Conservation (phyloP, 2,797 vertebrate species). For the Acomys russatus region DNA sequence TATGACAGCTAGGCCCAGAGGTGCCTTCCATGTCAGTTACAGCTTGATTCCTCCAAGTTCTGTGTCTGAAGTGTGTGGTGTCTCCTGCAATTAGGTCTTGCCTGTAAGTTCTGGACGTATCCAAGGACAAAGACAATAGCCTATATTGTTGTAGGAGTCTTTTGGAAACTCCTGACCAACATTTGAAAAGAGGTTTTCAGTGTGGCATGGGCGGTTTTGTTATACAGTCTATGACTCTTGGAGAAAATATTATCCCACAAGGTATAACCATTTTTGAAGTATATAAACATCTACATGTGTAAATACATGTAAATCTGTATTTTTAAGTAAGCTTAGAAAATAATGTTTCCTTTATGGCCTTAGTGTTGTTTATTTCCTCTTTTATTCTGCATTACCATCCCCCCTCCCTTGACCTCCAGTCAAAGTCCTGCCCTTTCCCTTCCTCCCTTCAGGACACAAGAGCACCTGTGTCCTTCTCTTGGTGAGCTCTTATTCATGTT, state of each 20-base stretch:
- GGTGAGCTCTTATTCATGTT: not conserved
- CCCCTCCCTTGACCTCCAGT: not conserved
- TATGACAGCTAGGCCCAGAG: not conserved
- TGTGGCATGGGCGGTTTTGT: not conserved
- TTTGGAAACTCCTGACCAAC: not conserved
- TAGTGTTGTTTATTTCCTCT: not conserved
- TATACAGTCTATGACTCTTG: not conserved
- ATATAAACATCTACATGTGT: not conserved
- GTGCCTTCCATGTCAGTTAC: not conserved
- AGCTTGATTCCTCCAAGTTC: not conserved
- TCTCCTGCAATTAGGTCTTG: not conserved
- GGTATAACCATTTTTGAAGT: not conserved
- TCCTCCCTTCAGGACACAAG: too few relatives aligned
- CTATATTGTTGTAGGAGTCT: not conserved
- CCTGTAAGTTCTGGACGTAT: not conserved
- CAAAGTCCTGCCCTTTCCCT: not conserved
- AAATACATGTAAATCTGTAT: not conserved
- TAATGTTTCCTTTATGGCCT: not conserved
- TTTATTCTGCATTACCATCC: too few relatives aligned
- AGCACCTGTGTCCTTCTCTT: not conserved
- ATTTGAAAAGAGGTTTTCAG: not conserved
- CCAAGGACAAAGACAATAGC: not conserved
- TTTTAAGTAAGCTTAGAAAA: not conserved
- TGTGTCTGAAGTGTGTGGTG: not conserved
- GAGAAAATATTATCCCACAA: not conserved